Conservation (phyloP, 1,140 invertebrate genomes). For the Drosophila busckii region DNA sequence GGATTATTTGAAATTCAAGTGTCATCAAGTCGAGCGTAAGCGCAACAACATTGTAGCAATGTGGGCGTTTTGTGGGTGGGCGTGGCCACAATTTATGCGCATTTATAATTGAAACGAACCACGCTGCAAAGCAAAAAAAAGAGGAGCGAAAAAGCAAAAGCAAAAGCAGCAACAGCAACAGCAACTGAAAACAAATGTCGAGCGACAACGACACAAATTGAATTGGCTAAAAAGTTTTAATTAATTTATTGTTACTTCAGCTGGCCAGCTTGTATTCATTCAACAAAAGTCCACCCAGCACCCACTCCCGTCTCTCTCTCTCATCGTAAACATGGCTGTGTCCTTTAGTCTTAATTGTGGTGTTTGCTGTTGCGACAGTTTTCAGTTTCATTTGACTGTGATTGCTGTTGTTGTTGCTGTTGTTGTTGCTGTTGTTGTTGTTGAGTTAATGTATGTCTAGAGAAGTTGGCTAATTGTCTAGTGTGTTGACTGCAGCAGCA, state of each 20-base stretch:
- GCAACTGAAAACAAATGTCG: constrained; percentile 34
- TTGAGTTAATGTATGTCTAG: constrained; percentile 69
- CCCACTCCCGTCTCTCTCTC: background rate
- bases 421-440: constrained; percentile 33
- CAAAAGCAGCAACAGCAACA: constrained; percentile 8
- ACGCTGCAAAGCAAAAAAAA: constrained; percentile 22
- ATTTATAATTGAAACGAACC: constrained; percentile 71
- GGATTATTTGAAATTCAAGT: constrained; percentile 71
- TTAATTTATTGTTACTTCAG: constrained; percentile 76
- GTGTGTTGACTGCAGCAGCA: constrained; percentile 8
- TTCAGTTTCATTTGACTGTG: constrained; percentile 30
- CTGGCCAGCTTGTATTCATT: constrained; percentile 39
- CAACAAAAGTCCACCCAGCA: background rate
- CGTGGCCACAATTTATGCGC: constrained; percentile 65
- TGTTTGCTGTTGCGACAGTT: constrained; percentile 29
- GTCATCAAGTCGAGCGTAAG: constrained; percentile 41
- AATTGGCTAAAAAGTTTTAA: constrained; percentile 77
- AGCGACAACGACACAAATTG: constrained; percentile 70
- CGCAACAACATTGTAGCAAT: constrained; percentile 1
- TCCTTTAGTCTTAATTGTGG: constrained; percentile 73
- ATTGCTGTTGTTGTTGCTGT: constrained; percentile 7
- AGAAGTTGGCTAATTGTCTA: constrained; percentile 70
- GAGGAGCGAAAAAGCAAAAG: background rate
- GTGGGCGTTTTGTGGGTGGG: too few species aligned
- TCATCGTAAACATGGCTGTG: constrained; percentile 31